Evolutionary conservation across 2,113 vertebrate genomes (phyloP).

Genomic region (Neodon shergylaensis): DNA sequence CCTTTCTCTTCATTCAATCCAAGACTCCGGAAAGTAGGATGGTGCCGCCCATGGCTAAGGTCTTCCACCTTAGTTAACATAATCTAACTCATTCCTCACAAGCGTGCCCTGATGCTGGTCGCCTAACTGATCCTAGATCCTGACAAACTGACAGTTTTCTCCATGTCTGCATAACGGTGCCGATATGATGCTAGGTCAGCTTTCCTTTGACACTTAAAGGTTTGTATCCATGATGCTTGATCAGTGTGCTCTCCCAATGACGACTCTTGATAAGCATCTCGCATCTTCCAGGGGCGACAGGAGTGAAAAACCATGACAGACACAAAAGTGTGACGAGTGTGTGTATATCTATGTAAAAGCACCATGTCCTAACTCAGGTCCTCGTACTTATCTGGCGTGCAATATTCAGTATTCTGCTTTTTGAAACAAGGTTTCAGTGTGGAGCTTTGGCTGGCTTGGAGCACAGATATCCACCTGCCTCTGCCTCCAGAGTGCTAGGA

Average conservation of each 20-base stretch:
- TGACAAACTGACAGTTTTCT: not conserved
- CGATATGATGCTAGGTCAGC: not conserved
- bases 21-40: not conserved
- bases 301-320: not conserved
- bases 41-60: not conserved
- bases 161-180: not conserved
- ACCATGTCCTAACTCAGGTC: not conserved
- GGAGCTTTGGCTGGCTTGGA: not conserved
- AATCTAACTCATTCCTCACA: not conserved
- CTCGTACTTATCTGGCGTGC: not conserved
- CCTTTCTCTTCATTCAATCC: not conserved
- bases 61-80: not conserved
- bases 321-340: not conserved
- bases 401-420: not conserved
- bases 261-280: not conserved
- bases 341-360: not conserved
- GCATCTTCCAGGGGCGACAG: not conserved
- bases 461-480: not conserved
- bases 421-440: not conserved
- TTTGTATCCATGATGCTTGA: not conserved
- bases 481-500: not conserved
- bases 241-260: not conserved
- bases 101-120: not conserved
- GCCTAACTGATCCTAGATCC: not conserved
- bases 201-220: not conserved